Percentiles rank a stretch among this genome's conserved stretches.
phyloP scores from a whole-genome alignment of 1,140 invertebrate species.

The Camponotus vicinus region DNA sequence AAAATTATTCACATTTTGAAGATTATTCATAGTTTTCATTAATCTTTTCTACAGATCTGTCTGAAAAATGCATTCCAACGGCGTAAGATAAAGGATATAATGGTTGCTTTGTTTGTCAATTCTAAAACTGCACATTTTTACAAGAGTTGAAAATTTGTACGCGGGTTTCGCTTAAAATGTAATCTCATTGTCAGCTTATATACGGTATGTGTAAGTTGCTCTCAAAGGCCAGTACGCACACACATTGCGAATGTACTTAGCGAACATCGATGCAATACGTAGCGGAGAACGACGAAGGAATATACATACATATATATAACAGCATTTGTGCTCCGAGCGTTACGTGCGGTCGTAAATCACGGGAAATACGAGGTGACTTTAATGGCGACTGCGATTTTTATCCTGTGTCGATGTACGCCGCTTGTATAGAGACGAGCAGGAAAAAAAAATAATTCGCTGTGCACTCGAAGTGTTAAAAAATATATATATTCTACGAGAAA shows the following conservation, averaged over 20 bases:
- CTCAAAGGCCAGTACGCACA: slow-evolving; percentile 1
- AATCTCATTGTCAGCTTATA: background rate
- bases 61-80: background rate
- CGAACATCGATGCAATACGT: slow-evolving; percentile 19
- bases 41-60: background rate
- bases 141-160: background rate
- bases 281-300: slow-evolving; percentile 18
- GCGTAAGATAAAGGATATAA: background rate
- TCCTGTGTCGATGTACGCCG: slow-evolving; percentile 67
- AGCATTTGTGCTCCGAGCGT: slow-evolving; percentile 67
- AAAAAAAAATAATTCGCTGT: slow-evolving; percentile 54
- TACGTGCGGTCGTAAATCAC: slow-evolving; percentile 75
- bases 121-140: slow-evolving; percentile 19
- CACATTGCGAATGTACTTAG: background rate
- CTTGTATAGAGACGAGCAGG: slow-evolving; percentile 33
- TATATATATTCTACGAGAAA: slow-evolving; percentile 42
- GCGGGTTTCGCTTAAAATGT: slow-evolving; percentile 15
- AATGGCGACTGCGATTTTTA: slow-evolving; percentile 79
- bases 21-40: background rate
- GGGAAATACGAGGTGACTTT: slow-evolving; percentile 75
- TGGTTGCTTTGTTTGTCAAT: background rate
- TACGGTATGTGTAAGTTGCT: background rate
- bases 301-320: slow-evolving; percentile 60
- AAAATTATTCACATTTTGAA: background rate
- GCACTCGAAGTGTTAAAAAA: slow-evolving; percentile 67